Base-by-base conservation (phyloP, 2,888 invertebrate genomes). In the Xestobium rufovillosum region DNA sequence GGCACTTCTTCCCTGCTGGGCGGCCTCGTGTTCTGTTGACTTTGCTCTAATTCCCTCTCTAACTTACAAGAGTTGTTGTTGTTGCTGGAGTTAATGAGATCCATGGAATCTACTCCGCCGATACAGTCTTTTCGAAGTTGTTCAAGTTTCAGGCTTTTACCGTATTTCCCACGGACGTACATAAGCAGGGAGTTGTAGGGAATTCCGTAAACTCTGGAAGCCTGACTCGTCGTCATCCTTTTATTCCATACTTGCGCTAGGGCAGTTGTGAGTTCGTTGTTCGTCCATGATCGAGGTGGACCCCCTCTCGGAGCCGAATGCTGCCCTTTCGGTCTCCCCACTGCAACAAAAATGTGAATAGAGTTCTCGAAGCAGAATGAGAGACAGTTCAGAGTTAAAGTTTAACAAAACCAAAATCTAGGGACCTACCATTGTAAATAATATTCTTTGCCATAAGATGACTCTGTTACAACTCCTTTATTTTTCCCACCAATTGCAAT, bases 201-300 rank as follows among this genome's bases (percentile, higher is more conserved):
- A 48, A 90, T 90, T 27, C 90, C 89, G 66, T 88, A 90, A 61
- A 89, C 84, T 44, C 90, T 69, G 14, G 88, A 89, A 6, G 90
- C 90, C 65, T 90, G 88, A 57, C 88, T 88, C 28, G 90, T 90
- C 44, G 90, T 90, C 88, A 90, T 90, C 63, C 88, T 89, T 60
- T 90, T 89, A 67, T 89, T 89, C 90, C 90, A 90, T n/a, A 90
- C 90, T 66, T 89, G 88, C 57, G 88, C 88, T 34, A 90, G 73
- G 2, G 90, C 90, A 66, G 89, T 86, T 34, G 90, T 90, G 34
- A 90, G 72, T 58, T 90, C 90, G 23, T 86, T 86, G 67, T 90
- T 90, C 43, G 89, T 90, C 90, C 90, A 90, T 1, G 90, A 90
- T 36, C 90, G 73, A 1, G 90, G 90, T 8, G 90, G 90, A 8